These are phyloP conservation scores for Prochilodus magdalenae DNA, from an alignment of 2,113 vertebrate genomes.

Conservation along the genomic window DNA sequence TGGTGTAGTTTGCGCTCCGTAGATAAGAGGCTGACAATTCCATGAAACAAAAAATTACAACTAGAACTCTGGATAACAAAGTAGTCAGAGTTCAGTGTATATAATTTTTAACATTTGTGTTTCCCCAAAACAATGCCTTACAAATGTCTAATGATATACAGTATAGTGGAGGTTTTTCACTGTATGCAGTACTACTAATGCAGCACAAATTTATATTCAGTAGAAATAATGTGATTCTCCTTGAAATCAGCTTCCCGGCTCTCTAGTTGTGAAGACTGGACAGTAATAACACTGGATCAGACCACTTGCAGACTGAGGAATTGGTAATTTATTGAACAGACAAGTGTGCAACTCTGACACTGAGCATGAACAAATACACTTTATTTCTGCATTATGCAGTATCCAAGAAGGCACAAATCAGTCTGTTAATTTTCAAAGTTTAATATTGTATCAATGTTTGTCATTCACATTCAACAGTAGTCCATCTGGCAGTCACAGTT, in stretches of 20 bases:
- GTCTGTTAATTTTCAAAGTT: neutral
- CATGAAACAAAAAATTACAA: neutral
- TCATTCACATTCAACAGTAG: neutral
- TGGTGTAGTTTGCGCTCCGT: neutral
- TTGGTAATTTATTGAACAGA: neutral
- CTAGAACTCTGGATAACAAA: too few relatives aligned
- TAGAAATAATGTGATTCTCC: too few relatives aligned
- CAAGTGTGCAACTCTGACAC: neutral
- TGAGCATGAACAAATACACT: neutral
- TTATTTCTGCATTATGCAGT: neutral
- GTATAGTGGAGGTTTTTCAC: too few relatives aligned
- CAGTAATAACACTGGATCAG: neutral
- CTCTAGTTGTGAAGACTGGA: too few relatives aligned
- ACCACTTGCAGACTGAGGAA: neutral
- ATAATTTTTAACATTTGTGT: too few relatives aligned
- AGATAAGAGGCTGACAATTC: neutral
- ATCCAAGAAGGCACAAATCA: neutral
- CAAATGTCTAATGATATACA: too few relatives aligned
- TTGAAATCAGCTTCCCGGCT: too few relatives aligned
- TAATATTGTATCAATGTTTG: neutral
- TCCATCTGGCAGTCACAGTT: constrained; percentile 36
- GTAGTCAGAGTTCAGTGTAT: too few relatives aligned
- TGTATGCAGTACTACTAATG: too few relatives aligned
- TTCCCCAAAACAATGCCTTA: too few relatives aligned
- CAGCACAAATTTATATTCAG: too few relatives aligned